A percentile compares a stretch with the other conserved stretches of the same genome.
These are phyloP conservation scores for Cephus pulcher DNA, from an alignment of 2,888 invertebrate species.

Conservation along the genomic window DNA sequence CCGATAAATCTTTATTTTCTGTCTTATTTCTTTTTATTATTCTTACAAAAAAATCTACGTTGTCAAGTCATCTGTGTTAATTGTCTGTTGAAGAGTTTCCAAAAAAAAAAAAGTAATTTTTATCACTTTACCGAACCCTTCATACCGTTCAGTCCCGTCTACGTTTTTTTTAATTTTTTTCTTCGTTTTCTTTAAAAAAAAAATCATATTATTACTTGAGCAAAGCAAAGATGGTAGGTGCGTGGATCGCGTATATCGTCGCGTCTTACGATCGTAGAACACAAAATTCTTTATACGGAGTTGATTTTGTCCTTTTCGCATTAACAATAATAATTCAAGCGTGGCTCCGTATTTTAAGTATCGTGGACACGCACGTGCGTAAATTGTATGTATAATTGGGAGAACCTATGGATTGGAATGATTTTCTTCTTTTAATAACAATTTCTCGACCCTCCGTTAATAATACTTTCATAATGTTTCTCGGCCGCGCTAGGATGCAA, in stretches of 20 bases:
- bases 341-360: not conserved
- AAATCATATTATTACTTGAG: not conserved
- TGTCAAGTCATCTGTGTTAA: not conserved
- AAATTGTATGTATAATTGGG: not conserved
- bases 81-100: too few relatives aligned
- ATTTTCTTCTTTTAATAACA: not conserved
- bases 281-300: not conserved
- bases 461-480: not conserved
- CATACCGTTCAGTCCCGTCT: not conserved
- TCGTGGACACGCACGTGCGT: not conserved
- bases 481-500: not conserved
- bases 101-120: not conserved
- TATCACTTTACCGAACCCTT: not conserved
- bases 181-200: not conserved
- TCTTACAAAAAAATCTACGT: not conserved
- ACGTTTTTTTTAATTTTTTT: not conserved
- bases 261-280: not conserved
- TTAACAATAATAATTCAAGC: not conserved
- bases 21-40: not conserved
- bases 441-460: not conserved
- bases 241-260: not conserved
- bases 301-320: not conserved
- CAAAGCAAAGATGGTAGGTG: not conserved
- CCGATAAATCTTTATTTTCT: constrained; percentile 14
- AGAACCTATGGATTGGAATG: not conserved